Evolutionary conservation across 2,888 invertebrate species (phyloP), one percentile per base, ranked within the genome.

Genomic region (Acronicta leporina): DNA sequence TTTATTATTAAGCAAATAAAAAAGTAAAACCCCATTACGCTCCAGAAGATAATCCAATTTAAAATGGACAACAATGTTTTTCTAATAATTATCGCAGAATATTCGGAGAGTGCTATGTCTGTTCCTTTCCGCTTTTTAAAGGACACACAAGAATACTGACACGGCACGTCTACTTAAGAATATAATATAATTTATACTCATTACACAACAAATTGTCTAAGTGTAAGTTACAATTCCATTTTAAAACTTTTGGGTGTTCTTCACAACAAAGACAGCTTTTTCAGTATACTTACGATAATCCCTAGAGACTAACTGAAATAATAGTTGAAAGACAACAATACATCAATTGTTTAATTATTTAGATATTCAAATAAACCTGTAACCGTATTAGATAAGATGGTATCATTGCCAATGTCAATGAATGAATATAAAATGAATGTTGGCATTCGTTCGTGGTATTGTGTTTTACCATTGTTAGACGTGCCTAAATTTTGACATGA

Each of bases 321-420:
- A 27, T 14, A 38, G n/a, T 38, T 38, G n/a, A 1, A 38, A n/a
- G 6, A n/a, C n/a, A 38, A 13, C 38, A 38, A 10, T 30, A 9
- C 5, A 4, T 33, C 1, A 33, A 33, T 33, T 33, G 33, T 33
- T 33, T 33, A 33, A 38, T n/a, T n/a, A 38, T 38, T 38, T 38
- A 38, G 7, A 38, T n/a, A 38, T 1, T 38, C 5, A n/a, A 38
- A 40, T 50, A 51, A 59, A 40, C 49, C 13, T 49, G 48, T 45
- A 52, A 73, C 73, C 43, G 52, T 61, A 46, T 61, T 73, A 53
- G 63, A 68, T 73, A 73, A 73, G 68, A 69, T 69, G 25, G 15
- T 73, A 69, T 69, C 69, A 68, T 44, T 68, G 73, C 56, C 68
- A 73, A 69, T 73, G 69, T 69, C 73, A 69, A 40, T 42, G 73